These are phyloP conservation scores for Lasioglossum albipes DNA, from an alignment of 1,140 invertebrate genomes.

Conservation along the genomic window DNA sequence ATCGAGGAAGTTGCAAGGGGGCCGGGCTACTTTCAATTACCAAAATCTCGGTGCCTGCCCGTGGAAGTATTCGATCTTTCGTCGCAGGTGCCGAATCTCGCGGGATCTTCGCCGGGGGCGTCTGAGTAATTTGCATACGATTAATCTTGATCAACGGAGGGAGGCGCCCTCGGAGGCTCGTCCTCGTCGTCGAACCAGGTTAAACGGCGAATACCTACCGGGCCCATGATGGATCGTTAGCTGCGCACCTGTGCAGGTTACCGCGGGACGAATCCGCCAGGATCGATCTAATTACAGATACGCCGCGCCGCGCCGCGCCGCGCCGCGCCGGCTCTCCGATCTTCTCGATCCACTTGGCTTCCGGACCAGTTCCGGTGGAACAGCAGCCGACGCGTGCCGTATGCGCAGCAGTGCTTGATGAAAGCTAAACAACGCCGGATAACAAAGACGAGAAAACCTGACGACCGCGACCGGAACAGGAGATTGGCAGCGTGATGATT, in stretches of 20 bases:
- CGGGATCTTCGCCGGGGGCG: slow-evolving; percentile 31
- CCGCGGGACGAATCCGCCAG: slow-evolving; percentile 41
- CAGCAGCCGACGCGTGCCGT: too few relatives aligned
- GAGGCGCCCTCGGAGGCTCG: slow-evolving; percentile 35
- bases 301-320: too few relatives aligned
- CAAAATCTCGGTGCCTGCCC: slow-evolving; percentile 21
- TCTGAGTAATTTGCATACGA: slow-evolving; percentile 62
- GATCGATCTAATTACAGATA: slow-evolving; percentile 54
- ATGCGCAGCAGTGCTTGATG: too few relatives aligned
- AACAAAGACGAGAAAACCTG: too few relatives aligned
- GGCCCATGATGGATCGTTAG: slow-evolving; percentile 58
- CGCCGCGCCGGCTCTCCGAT: background rate
- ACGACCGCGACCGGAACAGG: too few relatives aligned
- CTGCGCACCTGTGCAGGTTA: slow-evolving; percentile 32
- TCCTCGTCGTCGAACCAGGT: slow-evolving; percentile 52
- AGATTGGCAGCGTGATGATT: too few relatives aligned
- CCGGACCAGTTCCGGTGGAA: background rate
- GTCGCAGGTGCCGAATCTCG: slow-evolving; percentile 29
- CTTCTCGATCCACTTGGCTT: background rate
- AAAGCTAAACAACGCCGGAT: too few relatives aligned
- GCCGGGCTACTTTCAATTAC: slow-evolving; percentile 49
- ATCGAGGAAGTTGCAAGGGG: too few relatives aligned
- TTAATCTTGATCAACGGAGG: slow-evolving; percentile 63
- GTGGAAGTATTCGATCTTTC: slow-evolving; percentile 36
- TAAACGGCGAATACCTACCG: slow-evolving; percentile 54